These are phyloP conservation scores for Ischnura elegans DNA, from an alignment of 2,888 invertebrate species.

Conservation along the genomic window DNA sequence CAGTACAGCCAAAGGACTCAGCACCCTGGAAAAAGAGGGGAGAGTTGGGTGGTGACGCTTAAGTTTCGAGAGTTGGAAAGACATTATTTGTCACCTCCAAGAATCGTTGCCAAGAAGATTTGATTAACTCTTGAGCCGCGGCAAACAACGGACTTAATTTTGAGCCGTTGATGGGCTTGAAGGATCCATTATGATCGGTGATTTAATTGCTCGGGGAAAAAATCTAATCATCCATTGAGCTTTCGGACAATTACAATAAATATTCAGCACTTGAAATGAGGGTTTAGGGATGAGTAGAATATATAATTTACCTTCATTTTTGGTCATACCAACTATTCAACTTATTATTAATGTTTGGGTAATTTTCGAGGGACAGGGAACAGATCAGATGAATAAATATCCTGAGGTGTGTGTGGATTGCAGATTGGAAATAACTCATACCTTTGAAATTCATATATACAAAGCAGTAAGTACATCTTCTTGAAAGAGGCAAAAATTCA, in stretches of 20 bases:
- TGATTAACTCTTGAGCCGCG: constrained; percentile 50
- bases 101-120: constrained; percentile 54
- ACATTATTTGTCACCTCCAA: constrained; percentile 56
- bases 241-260: background rate
- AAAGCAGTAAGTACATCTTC: too few relatives aligned
- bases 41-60: background rate
- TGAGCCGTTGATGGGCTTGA: constrained; percentile 30
- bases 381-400: too few relatives aligned
- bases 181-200: constrained; percentile 38
- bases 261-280: background rate
- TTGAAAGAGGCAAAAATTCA: too few relatives aligned
- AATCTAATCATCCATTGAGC: background rate
- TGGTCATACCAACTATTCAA: too few relatives aligned
- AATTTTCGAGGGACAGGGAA: too few relatives aligned
- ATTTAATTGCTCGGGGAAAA: constrained; percentile 4
- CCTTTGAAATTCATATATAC: too few relatives aligned
- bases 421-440: too few relatives aligned
- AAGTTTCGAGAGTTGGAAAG: constrained; percentile 30
- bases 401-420: too few relatives aligned
- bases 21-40: background rate
- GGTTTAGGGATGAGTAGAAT: background rate
- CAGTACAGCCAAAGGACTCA: background rate
- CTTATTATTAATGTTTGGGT: too few relatives aligned
- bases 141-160: constrained; percentile 54
- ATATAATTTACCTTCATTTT: too few relatives aligned